Base-by-base conservation (phyloP, 2,888 invertebrate species). In the Hydropsyche betteni region DNA sequence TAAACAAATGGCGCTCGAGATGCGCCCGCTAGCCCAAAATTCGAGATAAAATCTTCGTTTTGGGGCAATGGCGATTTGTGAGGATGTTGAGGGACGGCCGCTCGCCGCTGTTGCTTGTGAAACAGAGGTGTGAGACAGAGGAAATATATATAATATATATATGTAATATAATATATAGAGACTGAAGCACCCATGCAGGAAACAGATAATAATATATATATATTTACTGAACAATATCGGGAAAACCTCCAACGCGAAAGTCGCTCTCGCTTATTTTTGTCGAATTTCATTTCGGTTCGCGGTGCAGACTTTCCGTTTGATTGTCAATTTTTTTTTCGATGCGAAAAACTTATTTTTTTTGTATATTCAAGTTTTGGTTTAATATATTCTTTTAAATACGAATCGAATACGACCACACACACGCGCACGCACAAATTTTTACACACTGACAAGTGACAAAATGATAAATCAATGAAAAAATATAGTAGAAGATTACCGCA, bases 131-230 rank as follows among this genome's bases (percentile, higher is more conserved):
- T 76, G 71, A 75, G 77, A 75, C 75, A 75, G 68, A 76, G 68
- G 74, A 69, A 44, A 44, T 44, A 44, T 44, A 44, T 44, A 44
- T 44, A 44, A 44, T 44, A 44, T 44, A 44, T 24, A 44, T 44
- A 44, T 44, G 10, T 44, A 44, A 44, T 44, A 44, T 44, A 44
- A 44, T 44, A 44, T 44, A 69, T 69, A 75, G 77, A 77, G 71
- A 64, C 64, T 76, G 79, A 79, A 79, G 79, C 79, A 74, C 77
- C 79, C 79, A 79, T 79, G 79, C 79, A 79, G 79, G 79, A 77
- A 74, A 77, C 75, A 79, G 76, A 77, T 75, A 79, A 44, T 44
- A 44, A 44, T 44, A 44, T 24, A 24, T 24, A 24, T 24, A 24
- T 24, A 24, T 24, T 24, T 24, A 24, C 55, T 71, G 71, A 53